phyloP scores from a whole-genome alignment of 2,113 vertebrate genomes.

The Oreochromis aureus region DNA sequence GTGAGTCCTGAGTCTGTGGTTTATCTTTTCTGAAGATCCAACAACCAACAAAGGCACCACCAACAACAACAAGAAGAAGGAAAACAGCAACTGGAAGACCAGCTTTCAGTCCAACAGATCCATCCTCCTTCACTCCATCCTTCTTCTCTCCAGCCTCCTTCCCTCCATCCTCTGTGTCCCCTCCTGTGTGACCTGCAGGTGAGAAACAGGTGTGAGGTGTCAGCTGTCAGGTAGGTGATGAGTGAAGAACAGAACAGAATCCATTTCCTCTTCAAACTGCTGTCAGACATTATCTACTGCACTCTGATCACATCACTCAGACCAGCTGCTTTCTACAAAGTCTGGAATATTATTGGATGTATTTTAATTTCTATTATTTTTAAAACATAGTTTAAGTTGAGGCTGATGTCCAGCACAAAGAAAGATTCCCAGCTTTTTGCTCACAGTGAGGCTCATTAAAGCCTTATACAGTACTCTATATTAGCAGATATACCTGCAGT shows the following conservation, averaged over 20 bases:
- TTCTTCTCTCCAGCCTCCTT: rapidly evolving
- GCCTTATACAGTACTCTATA: neutral
- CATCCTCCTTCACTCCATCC: too few species aligned
- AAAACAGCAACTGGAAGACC: too few species aligned
- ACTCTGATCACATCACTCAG: neutral
- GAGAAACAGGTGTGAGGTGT: neutral
- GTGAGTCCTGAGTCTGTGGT: too few species aligned
- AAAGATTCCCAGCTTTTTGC: neutral
- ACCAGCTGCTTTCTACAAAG: neutral
- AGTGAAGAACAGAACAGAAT: neutral
- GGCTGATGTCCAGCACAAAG: rapidly evolving
- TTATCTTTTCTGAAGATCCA: too few species aligned
- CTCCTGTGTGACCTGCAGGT: rapidly evolving
- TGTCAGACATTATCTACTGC: neutral
- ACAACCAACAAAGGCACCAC: too few species aligned
- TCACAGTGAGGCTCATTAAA: neutral
- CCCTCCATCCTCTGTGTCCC: rapidly evolving
- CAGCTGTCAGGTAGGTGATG: neutral
- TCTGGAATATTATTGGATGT: neutral
- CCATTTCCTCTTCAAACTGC: neutral
- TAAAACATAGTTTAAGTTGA: neutral
- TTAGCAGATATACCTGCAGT: neutral
- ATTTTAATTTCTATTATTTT: neutral
- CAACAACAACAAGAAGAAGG: too few species aligned
- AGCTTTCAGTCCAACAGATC: too few species aligned